Percentiles rank a stretch among this genome's conserved stretches.
These are phyloP conservation scores for Oryctes rhinoceros DNA, from an alignment of 1,140 invertebrate species.

Conservation along the genomic window DNA sequence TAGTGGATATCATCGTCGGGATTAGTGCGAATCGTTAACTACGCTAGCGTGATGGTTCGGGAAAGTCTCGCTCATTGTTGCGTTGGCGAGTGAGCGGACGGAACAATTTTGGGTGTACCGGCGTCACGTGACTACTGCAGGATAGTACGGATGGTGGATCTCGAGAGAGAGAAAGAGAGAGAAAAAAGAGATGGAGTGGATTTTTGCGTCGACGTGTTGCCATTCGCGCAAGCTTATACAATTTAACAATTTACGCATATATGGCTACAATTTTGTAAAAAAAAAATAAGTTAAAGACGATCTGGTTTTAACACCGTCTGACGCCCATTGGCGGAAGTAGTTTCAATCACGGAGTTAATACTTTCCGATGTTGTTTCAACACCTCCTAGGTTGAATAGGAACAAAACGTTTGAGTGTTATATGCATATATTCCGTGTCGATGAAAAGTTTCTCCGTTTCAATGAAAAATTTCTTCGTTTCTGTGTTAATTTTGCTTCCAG, in stretches of 20 bases:
- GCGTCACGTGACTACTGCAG: slow-evolving; percentile 28
- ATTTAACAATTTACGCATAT: neutral
- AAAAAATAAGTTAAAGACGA: no score
- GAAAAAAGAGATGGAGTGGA: neutral
- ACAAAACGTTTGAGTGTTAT: no score
- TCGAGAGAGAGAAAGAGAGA: neutral
- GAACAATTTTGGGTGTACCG: slow-evolving; percentile 22
- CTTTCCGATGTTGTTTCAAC: no score
- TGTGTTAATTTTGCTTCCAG: no score
- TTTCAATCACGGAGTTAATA: no score
- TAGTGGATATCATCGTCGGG: neutral
- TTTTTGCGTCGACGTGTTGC: neutral
- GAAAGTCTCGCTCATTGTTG: neutral
- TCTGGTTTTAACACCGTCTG: no score
- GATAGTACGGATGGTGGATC: neutral
- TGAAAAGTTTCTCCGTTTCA: no score
- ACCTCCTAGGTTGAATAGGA: no score
- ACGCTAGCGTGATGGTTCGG: neutral
- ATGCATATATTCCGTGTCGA: no score
- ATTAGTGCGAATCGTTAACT: no score
- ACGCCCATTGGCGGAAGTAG: no score
- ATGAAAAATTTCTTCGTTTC: no score
- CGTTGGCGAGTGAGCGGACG: neutral
- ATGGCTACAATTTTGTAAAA: neutral
- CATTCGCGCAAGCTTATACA: neutral